These are phyloP conservation scores for Megaceryle maxima DNA, from an alignment of 2,113 vertebrate species.

Conservation along the genomic window DNA sequence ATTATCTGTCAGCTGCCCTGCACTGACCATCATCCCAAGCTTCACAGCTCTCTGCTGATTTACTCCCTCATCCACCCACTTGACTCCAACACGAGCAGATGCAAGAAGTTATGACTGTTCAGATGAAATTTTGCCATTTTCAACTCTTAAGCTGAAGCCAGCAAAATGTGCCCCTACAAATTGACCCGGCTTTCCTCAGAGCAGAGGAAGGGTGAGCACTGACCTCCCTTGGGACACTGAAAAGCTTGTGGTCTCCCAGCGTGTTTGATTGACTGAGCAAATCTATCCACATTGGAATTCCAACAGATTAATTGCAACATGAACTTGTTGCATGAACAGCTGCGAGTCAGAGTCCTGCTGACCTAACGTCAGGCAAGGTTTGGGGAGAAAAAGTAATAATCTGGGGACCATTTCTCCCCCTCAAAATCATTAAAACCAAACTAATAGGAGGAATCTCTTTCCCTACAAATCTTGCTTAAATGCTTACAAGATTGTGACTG, in stretches of 20 bases:
- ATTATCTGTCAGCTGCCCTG: constrained; percentile 49
- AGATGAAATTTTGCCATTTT: not conserved
- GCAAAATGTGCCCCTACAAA: not conserved
- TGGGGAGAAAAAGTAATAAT: not conserved
- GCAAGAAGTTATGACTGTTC: not conserved
- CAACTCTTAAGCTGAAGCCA: not conserved
- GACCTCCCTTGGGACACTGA: not conserved
- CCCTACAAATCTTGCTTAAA: not conserved
- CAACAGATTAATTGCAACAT: not conserved
- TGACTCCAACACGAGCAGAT: not conserved
- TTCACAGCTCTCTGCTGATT: constrained; percentile 19
- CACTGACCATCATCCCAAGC: not conserved
- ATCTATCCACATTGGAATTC: not conserved
- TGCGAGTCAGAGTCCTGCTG: not conserved
- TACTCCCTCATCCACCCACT: constrained; percentile 9
- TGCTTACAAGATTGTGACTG: not conserved
- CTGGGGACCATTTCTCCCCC: not conserved
- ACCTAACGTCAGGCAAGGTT: not conserved
- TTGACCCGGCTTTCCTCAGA: not conserved
- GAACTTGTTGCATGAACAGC: not conserved
- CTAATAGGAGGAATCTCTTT: not conserved
- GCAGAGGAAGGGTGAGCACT: not conserved
- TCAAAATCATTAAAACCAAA: not conserved
- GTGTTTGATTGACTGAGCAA: not conserved
- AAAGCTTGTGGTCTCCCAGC: not conserved